These are phyloP conservation scores for Drosophila longiperda DNA, from an alignment of 2,888 invertebrate genomes.

Conservation along the genomic window DNA sequence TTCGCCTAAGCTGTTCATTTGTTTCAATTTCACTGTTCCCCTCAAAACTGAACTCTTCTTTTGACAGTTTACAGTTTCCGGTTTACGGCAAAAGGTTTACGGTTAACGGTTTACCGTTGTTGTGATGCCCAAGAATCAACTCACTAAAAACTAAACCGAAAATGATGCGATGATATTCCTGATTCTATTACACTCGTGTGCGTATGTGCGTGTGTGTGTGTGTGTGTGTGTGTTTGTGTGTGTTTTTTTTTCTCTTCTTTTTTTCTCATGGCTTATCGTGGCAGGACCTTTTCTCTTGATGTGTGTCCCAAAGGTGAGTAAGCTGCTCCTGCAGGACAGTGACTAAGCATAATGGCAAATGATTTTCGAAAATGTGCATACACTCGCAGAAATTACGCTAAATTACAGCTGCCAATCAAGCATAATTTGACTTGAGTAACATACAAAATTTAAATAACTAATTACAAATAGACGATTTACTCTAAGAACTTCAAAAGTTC, in stretches of 20 bases:
- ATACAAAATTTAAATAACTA: not conserved
- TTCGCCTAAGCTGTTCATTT: not conserved
- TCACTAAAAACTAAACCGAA: conserved; percentile 11
- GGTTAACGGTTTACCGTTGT: not conserved
- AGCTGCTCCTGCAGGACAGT: conserved; percentile 28
- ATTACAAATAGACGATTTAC: not conserved
- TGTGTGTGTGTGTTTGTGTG: not conserved
- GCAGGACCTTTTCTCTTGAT: conserved; percentile 33
- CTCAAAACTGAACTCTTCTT: not conserved
- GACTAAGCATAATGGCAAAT: conserved; percentile 66
- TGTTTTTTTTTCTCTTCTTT: not conserved
- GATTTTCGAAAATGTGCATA: conserved; percentile 46
- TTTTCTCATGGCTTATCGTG: conserved; percentile 34
- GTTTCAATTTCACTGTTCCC: conserved; percentile 12
- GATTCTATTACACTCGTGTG: not conserved
- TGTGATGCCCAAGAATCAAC: conserved; percentile 8
- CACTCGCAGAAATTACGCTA: not conserved
- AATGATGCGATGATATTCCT: conserved; percentile 2
- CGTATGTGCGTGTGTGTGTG: not conserved
- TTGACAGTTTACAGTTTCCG: not conserved
- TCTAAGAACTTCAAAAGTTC: not conserved
- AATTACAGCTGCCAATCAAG: not conserved
- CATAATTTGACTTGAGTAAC: not conserved
- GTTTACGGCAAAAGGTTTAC: not conserved
- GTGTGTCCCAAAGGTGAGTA: conserved; percentile 10